Percentiles rank a stretch among this genome's conserved stretches.
phyloP scores from a whole-genome alignment of 2,797 vertebrate species.

The Enteromius fasciolatus region DNA sequence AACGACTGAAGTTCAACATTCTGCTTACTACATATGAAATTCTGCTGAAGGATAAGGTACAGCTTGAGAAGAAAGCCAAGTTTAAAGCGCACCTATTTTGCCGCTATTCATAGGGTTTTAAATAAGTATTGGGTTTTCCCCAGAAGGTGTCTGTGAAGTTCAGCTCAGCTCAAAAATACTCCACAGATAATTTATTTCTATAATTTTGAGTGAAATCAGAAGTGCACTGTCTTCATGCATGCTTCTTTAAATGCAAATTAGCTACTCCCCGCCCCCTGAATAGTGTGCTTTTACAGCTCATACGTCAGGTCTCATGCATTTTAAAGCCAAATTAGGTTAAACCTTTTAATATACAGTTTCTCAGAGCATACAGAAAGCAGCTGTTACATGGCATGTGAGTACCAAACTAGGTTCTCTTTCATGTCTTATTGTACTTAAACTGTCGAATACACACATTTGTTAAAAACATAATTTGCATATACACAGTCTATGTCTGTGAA shows the following conservation, averaged over 20 bases:
- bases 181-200: not conserved
- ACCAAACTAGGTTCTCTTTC: not conserved
- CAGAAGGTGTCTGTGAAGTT: not conserved
- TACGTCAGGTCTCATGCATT: not conserved
- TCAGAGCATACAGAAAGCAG: not conserved
- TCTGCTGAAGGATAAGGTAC: slow-evolving; percentile 96
- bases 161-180: not conserved
- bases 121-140: not conserved
- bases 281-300: not conserved
- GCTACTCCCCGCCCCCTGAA: not conserved
- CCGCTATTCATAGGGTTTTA: not conserved
- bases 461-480: not conserved
- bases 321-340: not conserved
- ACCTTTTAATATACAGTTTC: not conserved
- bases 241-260: not conserved
- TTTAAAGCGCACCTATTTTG: not conserved
- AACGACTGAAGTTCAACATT: slow-evolving; percentile 95
- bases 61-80: not conserved
- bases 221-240: not conserved
- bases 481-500: not conserved
- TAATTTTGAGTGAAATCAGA: not conserved
- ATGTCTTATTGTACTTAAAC: not conserved
- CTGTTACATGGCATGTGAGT: not conserved
- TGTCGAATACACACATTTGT: not conserved
- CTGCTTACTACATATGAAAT: slow-evolving; percentile 97